phyloP scores from a whole-genome alignment of 2,113 vertebrate genomes.

The Halichoerus grypus region DNA sequence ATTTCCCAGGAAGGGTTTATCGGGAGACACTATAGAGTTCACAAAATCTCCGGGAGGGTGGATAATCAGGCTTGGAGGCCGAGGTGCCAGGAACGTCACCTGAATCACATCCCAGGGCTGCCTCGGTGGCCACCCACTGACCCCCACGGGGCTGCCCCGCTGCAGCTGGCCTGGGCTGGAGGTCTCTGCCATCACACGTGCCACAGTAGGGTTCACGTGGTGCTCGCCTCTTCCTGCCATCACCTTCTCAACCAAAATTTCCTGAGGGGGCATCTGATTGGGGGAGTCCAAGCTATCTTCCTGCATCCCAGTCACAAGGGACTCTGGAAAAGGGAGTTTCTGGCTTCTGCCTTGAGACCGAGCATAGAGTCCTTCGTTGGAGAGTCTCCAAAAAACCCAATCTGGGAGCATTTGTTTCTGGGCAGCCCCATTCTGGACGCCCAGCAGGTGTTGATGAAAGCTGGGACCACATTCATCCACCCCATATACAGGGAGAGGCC shows the following conservation, averaged over 20 bases:
- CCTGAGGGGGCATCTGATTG: background rate
- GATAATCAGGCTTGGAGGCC: background rate
- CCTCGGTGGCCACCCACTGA: background rate
- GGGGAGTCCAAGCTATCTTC: background rate
- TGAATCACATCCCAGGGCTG: background rate
- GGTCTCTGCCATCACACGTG: background rate
- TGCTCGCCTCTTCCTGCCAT: background rate
- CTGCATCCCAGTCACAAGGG: background rate
- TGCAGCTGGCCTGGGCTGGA: background rate
- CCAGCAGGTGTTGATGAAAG: background rate
- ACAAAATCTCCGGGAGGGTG: background rate
- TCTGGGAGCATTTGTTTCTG: background rate
- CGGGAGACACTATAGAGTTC: too few relatives aligned
- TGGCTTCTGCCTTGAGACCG: background rate
- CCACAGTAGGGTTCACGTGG: background rate
- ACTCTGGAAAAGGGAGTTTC: background rate
- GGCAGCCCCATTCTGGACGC: background rate
- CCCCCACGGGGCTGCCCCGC: accelerated
- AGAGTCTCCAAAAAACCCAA: background rate
- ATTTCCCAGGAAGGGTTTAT: background rate
- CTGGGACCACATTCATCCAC: background rate
- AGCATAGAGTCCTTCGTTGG: background rate
- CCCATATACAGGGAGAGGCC: background rate
- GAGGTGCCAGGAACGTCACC: background rate
- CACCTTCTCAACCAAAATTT: background rate